phyloP scores from a whole-genome alignment of 92 coral and sea anemone species.

The Hydrozoanthus gracilis region DNA sequence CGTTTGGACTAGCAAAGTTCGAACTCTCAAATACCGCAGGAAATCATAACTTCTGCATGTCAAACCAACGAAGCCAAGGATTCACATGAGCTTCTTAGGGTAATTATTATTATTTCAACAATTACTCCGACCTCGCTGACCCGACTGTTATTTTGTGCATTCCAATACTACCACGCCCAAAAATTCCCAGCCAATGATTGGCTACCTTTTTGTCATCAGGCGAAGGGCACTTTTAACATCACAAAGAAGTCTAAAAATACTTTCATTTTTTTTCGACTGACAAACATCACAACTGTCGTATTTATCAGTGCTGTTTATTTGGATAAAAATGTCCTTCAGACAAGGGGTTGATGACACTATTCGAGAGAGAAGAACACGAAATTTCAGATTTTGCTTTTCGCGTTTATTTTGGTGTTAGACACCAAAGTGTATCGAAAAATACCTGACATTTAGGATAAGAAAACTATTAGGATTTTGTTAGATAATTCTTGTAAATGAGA shows the following conservation, averaged over 20 bases:
- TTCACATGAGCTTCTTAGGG: background rate
- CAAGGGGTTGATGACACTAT: background rate
- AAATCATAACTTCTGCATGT: background rate
- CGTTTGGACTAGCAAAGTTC: no score
- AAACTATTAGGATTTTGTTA: slow-evolving; percentile 1
- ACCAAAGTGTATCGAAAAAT: background rate
- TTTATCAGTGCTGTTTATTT: background rate
- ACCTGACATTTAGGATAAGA: background rate
- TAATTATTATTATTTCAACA: slow-evolving; percentile 11
- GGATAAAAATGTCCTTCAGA: background rate
- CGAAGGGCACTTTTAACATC: slow-evolving; percentile 18
- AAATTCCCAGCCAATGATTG: slow-evolving; percentile 5
- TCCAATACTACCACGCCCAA: slow-evolving; percentile 40
- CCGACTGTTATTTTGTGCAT: slow-evolving; percentile 13
- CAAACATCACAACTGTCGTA: slow-evolving; percentile 32
- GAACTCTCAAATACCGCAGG: background rate
- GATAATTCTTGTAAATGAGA: slow-evolving; percentile 9
- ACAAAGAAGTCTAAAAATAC: slow-evolving; percentile 44
- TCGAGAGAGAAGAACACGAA: background rate
- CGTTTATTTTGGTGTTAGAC: background rate
- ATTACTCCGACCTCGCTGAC: slow-evolving; percentile 22
- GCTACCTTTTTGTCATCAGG: slow-evolving; percentile 14
- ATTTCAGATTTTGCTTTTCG: background rate
- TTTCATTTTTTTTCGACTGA: background rate
- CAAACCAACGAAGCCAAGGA: background rate